Evolutionary conservation across 1,140 invertebrate genomes (phyloP), one percentile per base, ranked within the genome.

Genomic region (Leptopilina boulardi): DNA sequence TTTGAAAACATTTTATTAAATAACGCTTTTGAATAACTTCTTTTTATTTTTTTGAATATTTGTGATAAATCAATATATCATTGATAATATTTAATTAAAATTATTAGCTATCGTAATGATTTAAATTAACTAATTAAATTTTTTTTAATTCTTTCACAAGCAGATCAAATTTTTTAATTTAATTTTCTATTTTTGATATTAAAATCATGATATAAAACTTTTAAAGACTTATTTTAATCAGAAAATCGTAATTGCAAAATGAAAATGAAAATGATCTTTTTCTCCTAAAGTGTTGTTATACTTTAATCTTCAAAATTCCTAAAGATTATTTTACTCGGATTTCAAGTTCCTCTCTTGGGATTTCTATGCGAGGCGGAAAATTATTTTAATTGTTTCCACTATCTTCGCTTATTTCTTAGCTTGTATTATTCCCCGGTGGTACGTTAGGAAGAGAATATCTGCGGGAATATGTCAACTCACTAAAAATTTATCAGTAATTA

Each of bases 401-500:
- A 66, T 66, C 59, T 66, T 30, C 59, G 59, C 54, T 66, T 66
- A 66, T 30, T 66, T 66, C 59, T 66, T 66, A 66, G 59, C 23
- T 66, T 66, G 56, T 66, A 66, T 66, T 75, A 82, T 79, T 74
- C 75, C 41, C 71, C 56, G 34, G 3, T 47, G 47, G 79, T 38
- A 9, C 5, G 34, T 38, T 38, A 74, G 75, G 23, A 77, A 21
- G 73, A 72, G 75, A 38, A 79, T 82, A 75, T 82, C 80, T 73
- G 34, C 34, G 59, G 72, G 56, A 70, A 70, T n/a, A n/a, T 77
- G 77, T 77, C 75, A 82, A 79, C 59, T 73, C 80, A 47, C 51
- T 73, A 71, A 74, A n/a, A 81, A 81, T 81, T 81, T 81, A 81
- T 81, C 75, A 70, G 54, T 81, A 81, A 81, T 81, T 81, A 81